Conservation (phyloP, 2,113 vertebrate species). For the Sylvilagus bachmani region DNA sequence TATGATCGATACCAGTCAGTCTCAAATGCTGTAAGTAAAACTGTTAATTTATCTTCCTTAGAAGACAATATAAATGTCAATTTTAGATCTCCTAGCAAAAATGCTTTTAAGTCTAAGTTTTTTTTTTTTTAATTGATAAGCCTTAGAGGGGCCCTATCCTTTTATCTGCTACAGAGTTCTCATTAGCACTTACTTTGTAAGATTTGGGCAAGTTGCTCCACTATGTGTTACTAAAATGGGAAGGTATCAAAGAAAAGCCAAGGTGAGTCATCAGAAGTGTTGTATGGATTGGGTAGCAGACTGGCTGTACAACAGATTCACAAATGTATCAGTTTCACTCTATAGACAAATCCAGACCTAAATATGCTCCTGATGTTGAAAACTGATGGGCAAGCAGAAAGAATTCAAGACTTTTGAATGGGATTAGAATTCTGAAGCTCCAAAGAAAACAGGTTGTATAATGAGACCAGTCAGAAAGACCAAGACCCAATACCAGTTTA, state of each 20-base stretch:
- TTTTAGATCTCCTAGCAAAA: not conserved
- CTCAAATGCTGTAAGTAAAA: constrained; percentile 93
- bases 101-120: not conserved
- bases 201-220: not conserved
- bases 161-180: not conserved
- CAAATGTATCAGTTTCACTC: not conserved
- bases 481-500: not conserved
- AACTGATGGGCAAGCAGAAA: not conserved
- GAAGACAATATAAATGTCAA: not conserved
- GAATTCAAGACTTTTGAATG: not conserved
- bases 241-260: not conserved
- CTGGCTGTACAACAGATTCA: not conserved
- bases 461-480: not conserved
- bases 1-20: constrained; percentile 95
- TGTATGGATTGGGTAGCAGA: not conserved
- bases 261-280: not conserved
- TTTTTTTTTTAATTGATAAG: constrained; percentile 3
- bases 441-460: not conserved
- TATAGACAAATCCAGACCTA: not conserved
- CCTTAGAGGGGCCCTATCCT: not conserved
- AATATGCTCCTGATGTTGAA: not conserved
- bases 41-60: constrained; percentile 29
- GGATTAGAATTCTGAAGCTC: not conserved
- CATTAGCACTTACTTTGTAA: not conserved
- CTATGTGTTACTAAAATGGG: not conserved